These are phyloP conservation scores for Aphelenchoides bicaudatus DNA, from an alignment of 2,888 invertebrate genomes.

Conservation along the genomic window DNA sequence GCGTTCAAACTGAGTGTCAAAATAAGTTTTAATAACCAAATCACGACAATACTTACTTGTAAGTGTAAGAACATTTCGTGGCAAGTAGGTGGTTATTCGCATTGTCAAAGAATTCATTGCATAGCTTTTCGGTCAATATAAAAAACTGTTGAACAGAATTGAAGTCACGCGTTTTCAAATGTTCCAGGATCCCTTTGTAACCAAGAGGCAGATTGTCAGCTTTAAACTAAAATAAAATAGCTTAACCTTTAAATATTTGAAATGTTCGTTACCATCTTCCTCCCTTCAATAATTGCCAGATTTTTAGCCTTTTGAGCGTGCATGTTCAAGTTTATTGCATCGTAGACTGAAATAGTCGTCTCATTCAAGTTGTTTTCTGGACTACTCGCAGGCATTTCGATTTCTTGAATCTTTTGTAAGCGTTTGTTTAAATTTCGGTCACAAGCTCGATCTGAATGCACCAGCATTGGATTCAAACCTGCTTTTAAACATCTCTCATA, in stretches of 20 bases:
- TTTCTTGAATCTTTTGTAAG: not conserved
- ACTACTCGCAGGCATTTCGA: slow-evolving; percentile 4
- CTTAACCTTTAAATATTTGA: not conserved
- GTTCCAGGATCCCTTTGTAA: not conserved
- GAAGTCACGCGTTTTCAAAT: not conserved
- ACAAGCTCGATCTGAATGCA: slow-evolving; percentile 13
- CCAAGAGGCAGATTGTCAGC: slow-evolving; percentile 10
- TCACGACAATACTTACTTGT: too few species aligned
- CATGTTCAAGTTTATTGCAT: too few species aligned
- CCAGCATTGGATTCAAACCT: slow-evolving; percentile 22
- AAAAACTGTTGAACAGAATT: slow-evolving; percentile 13
- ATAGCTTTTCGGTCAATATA: not conserved
- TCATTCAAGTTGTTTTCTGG: not conserved
- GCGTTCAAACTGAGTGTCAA: slow-evolving; percentile 14
- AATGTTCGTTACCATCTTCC: not conserved
- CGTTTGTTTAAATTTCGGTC: not conserved
- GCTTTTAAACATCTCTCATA: slow-evolving; percentile 37
- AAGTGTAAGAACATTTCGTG: not conserved
- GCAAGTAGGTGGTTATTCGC: slow-evolving; percentile 5
- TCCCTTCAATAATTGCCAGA: not conserved
- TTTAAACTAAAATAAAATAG: slow-evolving; percentile 4
- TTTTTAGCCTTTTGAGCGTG: not conserved
- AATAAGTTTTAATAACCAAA: too few species aligned
- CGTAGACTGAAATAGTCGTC: too few species aligned
- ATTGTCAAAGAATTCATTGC: slow-evolving; percentile 5